Base-by-base conservation (phyloP, 2,113 vertebrate species). In the Eptesicus fuscus region DNA sequence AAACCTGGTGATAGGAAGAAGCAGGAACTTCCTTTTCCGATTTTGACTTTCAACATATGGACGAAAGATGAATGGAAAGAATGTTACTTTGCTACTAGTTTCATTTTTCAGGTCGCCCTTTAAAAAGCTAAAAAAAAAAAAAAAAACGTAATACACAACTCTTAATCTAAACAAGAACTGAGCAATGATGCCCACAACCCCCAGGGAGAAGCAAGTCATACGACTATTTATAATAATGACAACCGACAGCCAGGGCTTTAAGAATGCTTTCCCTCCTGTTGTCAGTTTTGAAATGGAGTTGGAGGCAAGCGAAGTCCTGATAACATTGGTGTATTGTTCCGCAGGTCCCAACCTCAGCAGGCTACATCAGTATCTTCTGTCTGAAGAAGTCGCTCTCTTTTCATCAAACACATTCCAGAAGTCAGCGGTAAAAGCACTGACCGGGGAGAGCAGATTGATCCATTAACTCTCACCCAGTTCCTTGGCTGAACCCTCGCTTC, bases 351-450 rank as follows among this genome's bases (percentile, higher is more conserved):
- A 98, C 97, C 97, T 97, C 97, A 97, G 97, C 96, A 98, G 97
- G 97, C 97, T 98, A 95, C 98, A 98, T 98, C 96, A 98, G 97
- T 98, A 98, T 98, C 98, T 98, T 98, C 98, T 97, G 97, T 98
- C 98, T 98, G 98, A 98, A 98, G 98, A 98, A 98, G 98, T 97
- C 95, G 95, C 98, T 98, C 98, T 99, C 99, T 99, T 99, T 99
- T 99, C 99, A 99, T 99, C 99, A 98, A 98, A 98, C 98, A 99
- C 99, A 99, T 99, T 99, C 99, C 99, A 98, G 98, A 98, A 99
- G 99, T 99, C 99, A 98, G 98, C 92, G 97, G 98, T 99, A 98
- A 99, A 99, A 99, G 98, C 98, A 98, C 98, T 97, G 98, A 99
- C 98, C 98, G 98, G 99, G 99, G 98, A 99, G 98, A 98, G 98